phyloP scores from a whole-genome alignment of 2,888 invertebrate genomes.

The Melinaea marsaeus region DNA sequence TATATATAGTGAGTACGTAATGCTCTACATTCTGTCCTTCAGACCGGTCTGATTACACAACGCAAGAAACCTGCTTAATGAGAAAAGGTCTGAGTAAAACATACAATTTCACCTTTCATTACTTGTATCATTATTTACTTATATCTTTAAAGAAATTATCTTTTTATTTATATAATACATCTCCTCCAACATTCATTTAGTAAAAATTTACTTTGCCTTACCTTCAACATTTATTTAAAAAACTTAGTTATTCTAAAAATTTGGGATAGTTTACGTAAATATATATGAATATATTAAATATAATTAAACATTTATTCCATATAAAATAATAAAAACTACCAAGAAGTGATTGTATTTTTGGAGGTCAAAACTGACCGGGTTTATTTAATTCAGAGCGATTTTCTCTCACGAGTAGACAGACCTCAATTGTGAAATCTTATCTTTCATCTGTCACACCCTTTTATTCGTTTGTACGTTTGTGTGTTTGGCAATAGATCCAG shows the following conservation, averaged over 20 bases:
- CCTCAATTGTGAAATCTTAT: constrained; percentile 4
- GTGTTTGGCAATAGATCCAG: not conserved
- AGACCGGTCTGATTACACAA: constrained; percentile 37
- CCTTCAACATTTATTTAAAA: too few relatives aligned
- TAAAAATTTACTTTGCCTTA: too few relatives aligned
- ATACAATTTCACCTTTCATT: too few relatives aligned
- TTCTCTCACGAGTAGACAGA: constrained; percentile 19
- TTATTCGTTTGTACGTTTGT: not conserved
- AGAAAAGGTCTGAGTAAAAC: not conserved
- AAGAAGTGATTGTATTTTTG: too few relatives aligned
- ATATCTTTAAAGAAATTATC: too few relatives aligned
- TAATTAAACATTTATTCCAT: too few relatives aligned
- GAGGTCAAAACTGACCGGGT: not conserved
- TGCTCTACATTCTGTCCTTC: constrained; percentile 49
- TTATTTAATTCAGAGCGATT: constrained; percentile 9
- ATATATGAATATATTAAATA: too few relatives aligned
- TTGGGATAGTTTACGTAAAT: too few relatives aligned
- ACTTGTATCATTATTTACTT: not conserved
- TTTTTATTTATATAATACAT: too few relatives aligned
- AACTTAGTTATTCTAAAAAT: too few relatives aligned
- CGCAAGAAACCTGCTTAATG: constrained; percentile 24
- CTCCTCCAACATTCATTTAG: too few relatives aligned
- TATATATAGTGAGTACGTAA: constrained; percentile 5
- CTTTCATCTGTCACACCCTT: not conserved
- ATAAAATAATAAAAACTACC: too few relatives aligned